Base-by-base conservation (phyloP, 2,797 vertebrate species). In the Bradypodion ventrale region DNA sequence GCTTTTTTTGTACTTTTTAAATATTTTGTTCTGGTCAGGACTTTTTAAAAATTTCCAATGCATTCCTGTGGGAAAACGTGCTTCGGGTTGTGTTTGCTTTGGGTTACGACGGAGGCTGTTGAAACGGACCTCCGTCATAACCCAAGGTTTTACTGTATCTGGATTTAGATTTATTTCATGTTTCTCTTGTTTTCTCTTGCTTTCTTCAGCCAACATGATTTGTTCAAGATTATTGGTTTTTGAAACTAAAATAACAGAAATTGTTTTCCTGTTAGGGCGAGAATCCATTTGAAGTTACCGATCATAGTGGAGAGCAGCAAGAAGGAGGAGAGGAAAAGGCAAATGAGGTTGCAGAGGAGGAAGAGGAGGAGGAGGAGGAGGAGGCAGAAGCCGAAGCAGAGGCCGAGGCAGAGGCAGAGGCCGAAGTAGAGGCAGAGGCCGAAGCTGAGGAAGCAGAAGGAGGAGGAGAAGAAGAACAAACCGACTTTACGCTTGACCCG, bases 231-330 rank as follows among this genome's bases (percentile, higher is more conserved):
- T 75, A 1, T n/a, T 52, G 21, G 25, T 44, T 63, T 74, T 80
- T 63, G 5, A 15, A 27, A 65, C n/a, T 3, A 10, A 69, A 29
- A 78, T 86, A n/a, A n/a, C n/a, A n/a, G n/a, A n/a, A n/a, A n/a
- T 16, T 81, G 37, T 73, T 6, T 88, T 73, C 29, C 76, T 19
- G 73, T 91, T 87, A 91, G 97, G 97, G 96, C 93, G 97, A 97
- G 91, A 97, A 97, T 94, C 97, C 97, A 80, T 97, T 97, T 94
- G 96, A 97, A 90, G 88, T 92, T 83, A 94, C 91, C 59, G 94
- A 95, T 89, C 95, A 96, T 65, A 74, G 92, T 92, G 95, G 96
- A 86, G 96, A 96, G 83, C 94, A 95, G 74, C 93, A 94, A 83
- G 92, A 91, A 2, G 37, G 56, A 2, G 40, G 56, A 2, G 40